Conservation (phyloP, 2,888 invertebrate genomes). For the Drosophila meridionalis region DNA sequence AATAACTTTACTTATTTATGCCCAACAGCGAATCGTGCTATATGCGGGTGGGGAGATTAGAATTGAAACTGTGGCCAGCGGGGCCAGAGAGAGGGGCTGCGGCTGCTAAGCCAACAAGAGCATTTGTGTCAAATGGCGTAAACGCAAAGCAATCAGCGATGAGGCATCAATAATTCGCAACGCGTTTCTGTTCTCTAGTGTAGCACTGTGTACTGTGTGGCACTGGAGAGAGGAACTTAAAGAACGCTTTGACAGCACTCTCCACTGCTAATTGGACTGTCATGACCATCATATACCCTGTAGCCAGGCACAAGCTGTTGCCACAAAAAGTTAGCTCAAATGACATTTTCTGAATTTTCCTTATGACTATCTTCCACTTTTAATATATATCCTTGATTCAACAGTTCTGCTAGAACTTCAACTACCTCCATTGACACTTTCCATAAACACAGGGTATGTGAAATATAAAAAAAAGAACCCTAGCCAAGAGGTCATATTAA, state of each 20-base stretch:
- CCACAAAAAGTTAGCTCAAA: neutral
- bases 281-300: neutral
- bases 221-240: neutral
- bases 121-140: constrained; percentile 73
- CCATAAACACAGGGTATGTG: neutral
- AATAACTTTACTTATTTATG: constrained; percentile 75
- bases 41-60: constrained; percentile 23
- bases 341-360: too few relatives aligned
- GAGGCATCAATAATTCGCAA: constrained; percentile 76
- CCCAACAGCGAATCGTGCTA: constrained; percentile 40
- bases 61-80: neutral
- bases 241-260: constrained; percentile 2
- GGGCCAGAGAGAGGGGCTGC: neutral
- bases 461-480: neutral
- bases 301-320: neutral
- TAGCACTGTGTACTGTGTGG: neutral
- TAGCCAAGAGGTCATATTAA: constrained; percentile 59
- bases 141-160: constrained; percentile 77
- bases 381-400: too few relatives aligned
- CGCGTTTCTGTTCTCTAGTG: constrained; percentile 52
- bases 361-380: too few relatives aligned
- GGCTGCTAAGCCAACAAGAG: constrained; percentile 35
- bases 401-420: too few relatives aligned
- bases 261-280: neutral
- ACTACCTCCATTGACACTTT: neutral